phyloP scores from a whole-genome alignment of 2,797 vertebrate genomes.

The Myiothlypis chrysogaster region DNA sequence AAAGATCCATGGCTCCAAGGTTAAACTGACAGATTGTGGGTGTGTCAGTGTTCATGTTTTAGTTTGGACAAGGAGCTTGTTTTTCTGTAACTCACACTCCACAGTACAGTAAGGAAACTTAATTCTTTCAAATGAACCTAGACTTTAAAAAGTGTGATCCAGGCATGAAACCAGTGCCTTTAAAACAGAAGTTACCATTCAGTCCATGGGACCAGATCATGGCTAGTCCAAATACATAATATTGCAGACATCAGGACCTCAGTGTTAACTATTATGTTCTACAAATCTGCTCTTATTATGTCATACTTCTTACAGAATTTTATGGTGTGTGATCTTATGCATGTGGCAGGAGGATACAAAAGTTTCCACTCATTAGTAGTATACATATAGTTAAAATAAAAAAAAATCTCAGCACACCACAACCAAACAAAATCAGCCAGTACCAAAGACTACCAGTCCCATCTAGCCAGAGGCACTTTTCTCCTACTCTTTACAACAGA shows the following conservation, averaged over 20 bases:
- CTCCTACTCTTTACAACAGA: neutral
- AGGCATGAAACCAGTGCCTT: neutral
- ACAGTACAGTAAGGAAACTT: neutral
- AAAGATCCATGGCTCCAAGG: neutral
- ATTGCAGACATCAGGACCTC: neutral
- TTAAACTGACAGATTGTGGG: neutral
- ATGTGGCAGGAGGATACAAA: neutral
- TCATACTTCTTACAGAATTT: neutral
- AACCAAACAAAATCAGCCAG: neutral
- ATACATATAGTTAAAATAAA: neutral
- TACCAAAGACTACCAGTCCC: neutral
- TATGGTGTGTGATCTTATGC: neutral
- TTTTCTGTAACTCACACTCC: neutral
- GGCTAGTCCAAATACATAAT: neutral
- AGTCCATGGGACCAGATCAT: neutral
- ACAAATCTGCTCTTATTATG: neutral
- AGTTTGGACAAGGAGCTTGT: neutral
- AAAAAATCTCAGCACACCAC: neutral
- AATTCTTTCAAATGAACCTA: neutral
- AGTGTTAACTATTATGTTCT: fast-evolving
- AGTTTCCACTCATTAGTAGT: neutral
- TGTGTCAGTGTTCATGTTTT: neutral
- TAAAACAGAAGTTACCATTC: neutral
- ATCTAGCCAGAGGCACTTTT: neutral
- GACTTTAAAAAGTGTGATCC: neutral